phyloP scores from a whole-genome alignment of 2,113 vertebrate genomes.

The Scartelaos histophorus region DNA sequence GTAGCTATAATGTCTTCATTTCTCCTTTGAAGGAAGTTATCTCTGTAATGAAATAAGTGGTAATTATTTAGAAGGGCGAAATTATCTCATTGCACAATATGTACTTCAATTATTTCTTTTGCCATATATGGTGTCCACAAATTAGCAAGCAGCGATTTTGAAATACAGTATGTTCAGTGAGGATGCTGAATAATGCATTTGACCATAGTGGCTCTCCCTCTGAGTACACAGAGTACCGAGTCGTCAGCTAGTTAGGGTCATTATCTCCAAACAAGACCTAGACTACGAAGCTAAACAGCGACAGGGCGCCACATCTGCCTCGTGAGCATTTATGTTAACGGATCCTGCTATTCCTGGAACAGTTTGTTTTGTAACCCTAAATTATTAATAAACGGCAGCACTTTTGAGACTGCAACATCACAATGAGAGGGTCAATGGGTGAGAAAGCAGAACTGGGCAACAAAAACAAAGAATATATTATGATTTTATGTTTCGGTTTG shows the following conservation, averaged over 20 bases:
- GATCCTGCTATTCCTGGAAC: conserved; percentile 56
- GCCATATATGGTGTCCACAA: neutral
- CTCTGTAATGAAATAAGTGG: conserved; percentile 76
- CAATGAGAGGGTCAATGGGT: neutral
- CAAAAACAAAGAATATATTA: too few species aligned
- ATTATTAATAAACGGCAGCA: conserved; percentile 56
- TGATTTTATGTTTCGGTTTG: too few species aligned
- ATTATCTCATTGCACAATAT: neutral
- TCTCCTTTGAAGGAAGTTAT: conserved; percentile 73
- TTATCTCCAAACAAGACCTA: conserved; percentile 51
- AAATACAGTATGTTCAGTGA: conserved; percentile 16
- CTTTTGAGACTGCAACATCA: conserved; percentile 26
- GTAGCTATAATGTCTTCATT: conserved; percentile 57
- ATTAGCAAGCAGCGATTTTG: conserved; percentile 14
- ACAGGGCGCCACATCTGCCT: conserved; percentile 43
- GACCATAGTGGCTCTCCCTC: conserved; percentile 16
- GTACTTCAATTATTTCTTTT: neutral
- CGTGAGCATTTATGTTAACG: conserved; percentile 51
- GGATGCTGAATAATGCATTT: conserved; percentile 28
- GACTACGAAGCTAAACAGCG: conserved; percentile 41
- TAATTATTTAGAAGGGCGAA: conserved; percentile 7
- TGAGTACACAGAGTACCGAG: conserved; percentile 19
- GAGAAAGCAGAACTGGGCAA: neutral
- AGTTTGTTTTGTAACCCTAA: conserved; percentile 47
- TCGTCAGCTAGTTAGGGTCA: conserved; percentile 52